These are phyloP conservation scores for Centropus unirufus DNA, from an alignment of 2,113 vertebrate species.

Conservation along the genomic window DNA sequence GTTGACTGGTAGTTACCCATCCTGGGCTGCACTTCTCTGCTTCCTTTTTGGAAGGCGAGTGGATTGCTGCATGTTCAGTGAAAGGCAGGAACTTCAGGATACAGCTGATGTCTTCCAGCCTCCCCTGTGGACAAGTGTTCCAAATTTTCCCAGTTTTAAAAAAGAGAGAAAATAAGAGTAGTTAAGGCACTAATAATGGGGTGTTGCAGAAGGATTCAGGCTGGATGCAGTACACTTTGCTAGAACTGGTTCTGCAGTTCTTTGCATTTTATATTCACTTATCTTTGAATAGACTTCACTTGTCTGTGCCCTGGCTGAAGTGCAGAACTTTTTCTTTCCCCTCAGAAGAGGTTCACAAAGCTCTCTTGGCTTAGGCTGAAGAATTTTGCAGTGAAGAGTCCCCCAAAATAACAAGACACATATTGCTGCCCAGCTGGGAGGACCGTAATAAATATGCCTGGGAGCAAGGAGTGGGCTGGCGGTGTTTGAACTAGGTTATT, in stretches of 20 bases:
- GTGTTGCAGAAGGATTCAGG: neutral
- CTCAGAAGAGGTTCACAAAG: neutral
- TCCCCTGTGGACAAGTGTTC: neutral
- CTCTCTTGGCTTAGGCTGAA: neutral
- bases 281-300: neutral
- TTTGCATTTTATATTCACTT: neutral
- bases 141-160: neutral
- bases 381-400: neutral
- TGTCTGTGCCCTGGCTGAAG: neutral
- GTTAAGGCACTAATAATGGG: neutral
- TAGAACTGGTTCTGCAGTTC: neutral
- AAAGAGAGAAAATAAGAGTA: neutral
- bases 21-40: neutral
- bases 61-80: neutral
- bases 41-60: neutral
- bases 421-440: neutral
- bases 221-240: neutral
- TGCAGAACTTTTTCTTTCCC: neutral
- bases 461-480: neutral
- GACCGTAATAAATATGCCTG: neutral
- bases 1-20: neutral
- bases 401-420: neutral
- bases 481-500: neutral
- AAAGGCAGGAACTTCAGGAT: neutral
- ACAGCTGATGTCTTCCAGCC: neutral